Percentiles rank a stretch among this genome's conserved stretches.
Conservation (phyloP, 2,888 invertebrate species). For the Petrolisthes manimaculis region DNA sequence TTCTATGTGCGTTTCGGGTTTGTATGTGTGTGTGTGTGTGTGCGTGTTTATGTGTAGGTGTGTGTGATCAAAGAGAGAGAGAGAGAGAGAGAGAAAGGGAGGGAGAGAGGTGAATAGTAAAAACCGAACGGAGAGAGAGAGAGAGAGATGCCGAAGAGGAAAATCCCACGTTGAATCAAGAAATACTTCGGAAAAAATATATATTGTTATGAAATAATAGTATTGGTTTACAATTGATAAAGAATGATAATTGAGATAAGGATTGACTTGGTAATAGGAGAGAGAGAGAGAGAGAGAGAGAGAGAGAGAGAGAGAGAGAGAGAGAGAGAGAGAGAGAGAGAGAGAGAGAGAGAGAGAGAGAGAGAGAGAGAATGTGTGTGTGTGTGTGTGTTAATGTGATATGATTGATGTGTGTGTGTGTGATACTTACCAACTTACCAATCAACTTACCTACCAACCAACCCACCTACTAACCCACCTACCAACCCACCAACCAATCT, state of each 20-base stretch:
- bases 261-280: background rate
- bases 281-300: conserved; percentile 7
- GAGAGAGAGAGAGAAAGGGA: background rate
- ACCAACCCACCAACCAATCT: no score
- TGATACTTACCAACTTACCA: background rate
- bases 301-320: conserved; percentile 5
- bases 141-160: background rate
- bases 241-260: background rate
- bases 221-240: no score
- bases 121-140: background rate
- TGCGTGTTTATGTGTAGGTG: background rate
- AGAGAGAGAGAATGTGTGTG: background rate
- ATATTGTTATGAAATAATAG: background rate
- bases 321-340: background rate
- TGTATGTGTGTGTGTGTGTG: conserved; percentile 1
- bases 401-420: background rate
- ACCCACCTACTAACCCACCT: no score
- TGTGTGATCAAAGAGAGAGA: background rate
- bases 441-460: no score
- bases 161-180: background rate
- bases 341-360: conserved; percentile 3
- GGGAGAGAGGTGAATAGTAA: background rate
- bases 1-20: background rate
- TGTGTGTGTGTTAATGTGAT: no score
- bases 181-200: background rate